These are phyloP conservation scores for Rhinichthys klamathensis DNA, from an alignment of 2,113 vertebrate genomes.

Conservation along the genomic window DNA sequence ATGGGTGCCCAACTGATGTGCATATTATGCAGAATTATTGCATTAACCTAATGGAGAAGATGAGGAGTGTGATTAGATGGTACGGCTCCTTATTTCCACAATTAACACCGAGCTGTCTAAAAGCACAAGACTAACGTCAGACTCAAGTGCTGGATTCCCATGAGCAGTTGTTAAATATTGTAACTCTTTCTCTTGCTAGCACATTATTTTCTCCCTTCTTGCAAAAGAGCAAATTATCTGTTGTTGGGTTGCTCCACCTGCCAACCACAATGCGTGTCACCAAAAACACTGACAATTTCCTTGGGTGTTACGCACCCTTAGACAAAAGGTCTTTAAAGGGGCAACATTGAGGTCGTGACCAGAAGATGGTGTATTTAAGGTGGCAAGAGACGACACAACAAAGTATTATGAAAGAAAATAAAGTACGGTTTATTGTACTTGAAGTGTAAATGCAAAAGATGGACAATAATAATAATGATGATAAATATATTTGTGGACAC, in stretches of 20 bases:
- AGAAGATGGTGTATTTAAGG: too few species aligned
- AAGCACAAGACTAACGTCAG: background rate
- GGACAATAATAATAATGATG: too few species aligned
- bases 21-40: conserved; percentile 13
- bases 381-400: too few species aligned
- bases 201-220: background rate
- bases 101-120: background rate
- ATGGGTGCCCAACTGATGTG: conserved; percentile 14
- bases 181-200: background rate
- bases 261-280: background rate
- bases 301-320: too few species aligned
- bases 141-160: background rate
- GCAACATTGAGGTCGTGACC: too few species aligned
- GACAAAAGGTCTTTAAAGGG: too few species aligned
- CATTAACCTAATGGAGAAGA: conserved; percentile 14
- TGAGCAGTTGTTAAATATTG: background rate
- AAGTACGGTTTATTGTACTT: too few species aligned
- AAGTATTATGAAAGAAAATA: too few species aligned
- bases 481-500: too few species aligned
- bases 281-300: background rate
- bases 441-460: too few species aligned
- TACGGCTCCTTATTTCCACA: background rate
- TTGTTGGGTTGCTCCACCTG: conserved; percentile 1
- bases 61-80: background rate
- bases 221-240: background rate